Conservation (phyloP, 2,888 invertebrate species). For the Agonopterix heracliana region DNA sequence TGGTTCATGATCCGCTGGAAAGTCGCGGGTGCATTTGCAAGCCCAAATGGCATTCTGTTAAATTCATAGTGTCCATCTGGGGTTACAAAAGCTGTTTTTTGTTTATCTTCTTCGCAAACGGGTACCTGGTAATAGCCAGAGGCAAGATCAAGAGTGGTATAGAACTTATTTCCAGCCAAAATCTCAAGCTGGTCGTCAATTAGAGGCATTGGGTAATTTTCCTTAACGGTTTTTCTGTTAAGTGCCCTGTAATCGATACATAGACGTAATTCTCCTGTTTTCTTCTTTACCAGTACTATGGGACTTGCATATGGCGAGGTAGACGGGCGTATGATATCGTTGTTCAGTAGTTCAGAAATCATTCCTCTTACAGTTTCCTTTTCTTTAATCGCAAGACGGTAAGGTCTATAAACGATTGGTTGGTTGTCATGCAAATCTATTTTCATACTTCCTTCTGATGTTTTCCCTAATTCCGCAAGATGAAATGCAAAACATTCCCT, state of each 20-base stretch:
- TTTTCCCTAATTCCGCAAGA: slow-evolving; percentile 7
- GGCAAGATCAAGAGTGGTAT: too few species aligned
- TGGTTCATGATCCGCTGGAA: too few species aligned
- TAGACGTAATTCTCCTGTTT: slow-evolving; percentile 2
- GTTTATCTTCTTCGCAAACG: too few species aligned
- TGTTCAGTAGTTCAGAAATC: slow-evolving; percentile 5
- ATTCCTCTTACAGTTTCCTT: slow-evolving; percentile 8
- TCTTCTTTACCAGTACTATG: neutral
- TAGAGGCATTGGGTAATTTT: slow-evolving; percentile 16
- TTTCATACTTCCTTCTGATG: slow-evolving; percentile 6
- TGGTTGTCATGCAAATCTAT: slow-evolving; percentile 7
- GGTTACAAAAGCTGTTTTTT: too few species aligned
- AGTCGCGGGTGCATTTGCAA: too few species aligned
- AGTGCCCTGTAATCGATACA: slow-evolving; percentile 8
- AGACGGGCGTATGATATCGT: slow-evolving; percentile 4
- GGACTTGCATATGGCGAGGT: slow-evolving; percentile 4
- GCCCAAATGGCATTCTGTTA: too few species aligned
- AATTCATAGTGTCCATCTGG: too few species aligned
- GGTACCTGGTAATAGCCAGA: too few species aligned
- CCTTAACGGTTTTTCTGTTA: slow-evolving; percentile 10
- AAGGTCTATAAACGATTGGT: slow-evolving; percentile 10
- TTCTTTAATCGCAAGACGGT: slow-evolving; percentile 9
- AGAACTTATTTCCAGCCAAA: slow-evolving; percentile 4
- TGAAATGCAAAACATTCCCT: slow-evolving; percentile 12
- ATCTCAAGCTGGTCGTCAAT: slow-evolving; percentile 16